These are phyloP conservation scores for Meloidogyne floridensis DNA, from an alignment of 1,140 invertebrate species.

Conservation along the genomic window DNA sequence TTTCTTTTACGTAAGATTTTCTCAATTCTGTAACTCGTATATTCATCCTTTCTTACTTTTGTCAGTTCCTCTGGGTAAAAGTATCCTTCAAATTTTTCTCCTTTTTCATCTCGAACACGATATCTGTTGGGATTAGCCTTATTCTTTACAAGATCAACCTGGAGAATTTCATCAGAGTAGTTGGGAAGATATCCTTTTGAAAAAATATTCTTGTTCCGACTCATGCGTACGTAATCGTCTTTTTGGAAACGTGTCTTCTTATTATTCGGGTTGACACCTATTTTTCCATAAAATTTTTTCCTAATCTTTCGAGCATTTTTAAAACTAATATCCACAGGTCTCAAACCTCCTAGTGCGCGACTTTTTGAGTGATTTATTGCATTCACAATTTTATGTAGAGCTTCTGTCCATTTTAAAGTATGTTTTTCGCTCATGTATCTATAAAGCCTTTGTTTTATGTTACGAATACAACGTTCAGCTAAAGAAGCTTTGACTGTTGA, in stretches of 20 bases:
- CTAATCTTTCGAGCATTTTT: constrained; percentile 17
- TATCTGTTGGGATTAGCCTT: background rate
- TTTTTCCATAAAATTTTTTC: background rate
- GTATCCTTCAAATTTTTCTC: constrained; percentile 11
- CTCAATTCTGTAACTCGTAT: background rate
- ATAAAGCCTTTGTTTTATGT: constrained; percentile 35
- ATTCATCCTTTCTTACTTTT: background rate
- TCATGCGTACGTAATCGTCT: constrained; percentile 12
- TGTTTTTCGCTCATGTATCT: constrained; percentile 37
- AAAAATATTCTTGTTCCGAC: constrained; percentile 22
- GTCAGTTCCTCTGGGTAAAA: constrained; percentile 9
- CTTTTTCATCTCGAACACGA: background rate
- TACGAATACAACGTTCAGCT: constrained; percentile 41
- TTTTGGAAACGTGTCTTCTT: background rate
- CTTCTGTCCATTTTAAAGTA: constrained; percentile 29
- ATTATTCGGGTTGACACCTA: background rate
- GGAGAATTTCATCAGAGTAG: constrained; percentile 37
- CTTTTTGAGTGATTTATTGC: constrained; percentile 33
- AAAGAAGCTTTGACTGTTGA: constrained; percentile 35
- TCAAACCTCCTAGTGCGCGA: constrained; percentile 35
- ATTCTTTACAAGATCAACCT: constrained; percentile 6
- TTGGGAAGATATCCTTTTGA: constrained; percentile 19
- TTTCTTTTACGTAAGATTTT: constrained; percentile 1
- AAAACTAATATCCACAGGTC: constrained; percentile 28
- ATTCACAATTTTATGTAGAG: constrained; percentile 41